These are phyloP conservation scores for Hafferia zeledoni DNA, from an alignment of 2,797 vertebrate genomes.

Conservation along the genomic window DNA sequence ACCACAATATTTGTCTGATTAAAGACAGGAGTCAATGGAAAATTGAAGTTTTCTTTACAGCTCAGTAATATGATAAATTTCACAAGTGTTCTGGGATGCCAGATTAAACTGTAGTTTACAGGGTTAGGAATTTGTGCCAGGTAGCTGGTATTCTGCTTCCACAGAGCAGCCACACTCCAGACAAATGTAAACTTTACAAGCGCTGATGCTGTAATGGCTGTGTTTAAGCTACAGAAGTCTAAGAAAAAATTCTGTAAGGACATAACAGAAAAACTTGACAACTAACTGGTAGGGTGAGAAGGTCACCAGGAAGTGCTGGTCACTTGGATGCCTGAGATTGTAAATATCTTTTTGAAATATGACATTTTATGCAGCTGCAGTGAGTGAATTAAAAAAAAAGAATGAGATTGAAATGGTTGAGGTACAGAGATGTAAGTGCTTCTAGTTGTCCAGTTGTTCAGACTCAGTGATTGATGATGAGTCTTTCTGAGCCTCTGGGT, in stretches of 20 bases:
- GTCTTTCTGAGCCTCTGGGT: background rate
- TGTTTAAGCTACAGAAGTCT: background rate
- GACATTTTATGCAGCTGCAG: background rate
- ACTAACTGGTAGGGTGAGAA: constrained; percentile 29
- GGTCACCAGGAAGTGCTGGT: constrained; percentile 30
- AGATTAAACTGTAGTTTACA: background rate
- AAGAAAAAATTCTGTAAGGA: background rate
- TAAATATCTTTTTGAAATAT: constrained; percentile 34
- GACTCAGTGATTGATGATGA: background rate
- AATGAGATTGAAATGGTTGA: background rate
- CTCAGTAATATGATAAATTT: background rate
- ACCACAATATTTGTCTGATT: background rate
- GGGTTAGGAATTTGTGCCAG: background rate
- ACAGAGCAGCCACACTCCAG: background rate
- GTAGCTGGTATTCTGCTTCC: background rate
- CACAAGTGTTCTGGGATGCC: background rate
- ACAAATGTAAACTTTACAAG: constrained; percentile 18
- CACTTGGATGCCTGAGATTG: constrained; percentile 2
- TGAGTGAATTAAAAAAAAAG: background rate
- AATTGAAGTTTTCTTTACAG: background rate
- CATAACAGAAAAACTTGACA: background rate
- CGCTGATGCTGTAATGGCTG: accelerated
- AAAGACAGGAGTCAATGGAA: background rate
- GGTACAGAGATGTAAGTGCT: background rate
- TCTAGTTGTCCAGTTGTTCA: background rate